Conservation (phyloP, 2,888 invertebrate genomes). For the Diarsia rubi region DNA sequence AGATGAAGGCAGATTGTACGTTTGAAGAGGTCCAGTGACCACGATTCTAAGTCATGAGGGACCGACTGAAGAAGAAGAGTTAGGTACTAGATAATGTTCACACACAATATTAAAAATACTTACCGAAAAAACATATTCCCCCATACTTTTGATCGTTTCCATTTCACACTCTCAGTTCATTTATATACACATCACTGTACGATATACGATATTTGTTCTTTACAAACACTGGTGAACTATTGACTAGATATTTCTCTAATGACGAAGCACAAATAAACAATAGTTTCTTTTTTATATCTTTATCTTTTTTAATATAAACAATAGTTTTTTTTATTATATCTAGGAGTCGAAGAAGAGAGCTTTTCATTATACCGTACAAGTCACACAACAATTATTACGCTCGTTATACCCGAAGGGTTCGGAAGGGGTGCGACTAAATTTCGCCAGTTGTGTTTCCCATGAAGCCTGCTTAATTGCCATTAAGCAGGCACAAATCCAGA, state of each 20-base stretch:
- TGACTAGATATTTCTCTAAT: too few relatives aligned
- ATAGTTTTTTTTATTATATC: neutral
- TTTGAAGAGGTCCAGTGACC: too few relatives aligned
- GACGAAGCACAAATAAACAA: neutral
- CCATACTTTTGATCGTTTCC: slow-evolving; percentile 87
- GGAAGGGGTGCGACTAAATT: neutral
- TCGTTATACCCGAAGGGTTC: too few relatives aligned
- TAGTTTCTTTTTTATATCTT: too few relatives aligned
- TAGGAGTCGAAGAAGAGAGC: neutral
- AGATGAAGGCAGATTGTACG: too few relatives aligned
- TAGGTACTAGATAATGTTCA: neutral
- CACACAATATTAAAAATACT: slow-evolving; percentile 60
- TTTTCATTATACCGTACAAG: slow-evolving; percentile 15
- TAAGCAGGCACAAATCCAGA: neutral
- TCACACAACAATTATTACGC: neutral
- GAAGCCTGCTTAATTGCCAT: too few relatives aligned
- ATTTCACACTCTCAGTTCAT: slow-evolving; percentile 66
- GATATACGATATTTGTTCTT: neutral
- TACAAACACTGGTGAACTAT: too few relatives aligned
- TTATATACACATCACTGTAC: slow-evolving; percentile 24
- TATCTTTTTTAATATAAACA: too few relatives aligned
- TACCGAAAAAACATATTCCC: slow-evolving; percentile 87
- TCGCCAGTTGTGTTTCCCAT: too few relatives aligned
- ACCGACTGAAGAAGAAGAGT: too few relatives aligned
- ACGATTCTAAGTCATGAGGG: too few relatives aligned